Evolutionary conservation across 2,797 vertebrate genomes (phyloP), one percentile per base, ranked within the genome.

Genomic region (Crossoptilon crossoptilon): DNA sequence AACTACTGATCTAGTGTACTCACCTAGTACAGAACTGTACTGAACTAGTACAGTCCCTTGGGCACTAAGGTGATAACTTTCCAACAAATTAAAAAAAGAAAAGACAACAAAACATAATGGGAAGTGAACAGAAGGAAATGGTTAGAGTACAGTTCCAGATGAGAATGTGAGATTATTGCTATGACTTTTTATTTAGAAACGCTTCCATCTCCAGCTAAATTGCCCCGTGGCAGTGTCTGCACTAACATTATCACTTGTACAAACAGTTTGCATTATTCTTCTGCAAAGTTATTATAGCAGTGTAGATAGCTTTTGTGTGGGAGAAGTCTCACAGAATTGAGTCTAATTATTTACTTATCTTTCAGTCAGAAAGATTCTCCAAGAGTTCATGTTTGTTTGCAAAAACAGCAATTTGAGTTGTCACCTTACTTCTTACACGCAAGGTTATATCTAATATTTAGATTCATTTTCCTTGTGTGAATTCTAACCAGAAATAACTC

Each of bases 381-480:
- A 41, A 35, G 80, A 73, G 44, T 74, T 88, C 48, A 62, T 46
- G 49, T 7, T 39, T 92, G 22, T 77, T 94, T 91, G 41, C 58
- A 75, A 80, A 89, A 95, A 88, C 12, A 66, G 26, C 77, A 75
- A 91, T 85, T 85, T 83, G 31, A 85, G 33, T 43, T 85, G 49
- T 80, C 49, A 91, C 18, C 49, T 86, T 83, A 10, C 14, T 79
- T 71, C 39, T 76, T 74, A 66, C 31, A 11, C 41, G 6, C 44
- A 43, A 75, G 63, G 14, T 73, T 91, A 46, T 85, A 77, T 80
- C 19, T 75, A 51, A 78, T 82, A 63, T 33, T 68, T 63, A 59
- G 37, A 84, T 73, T 94, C 0, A 48, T 81, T 91, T 87, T 83
- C 29, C 35, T 10, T 26, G 14, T 59, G 26, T 53, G 72, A 48